Evolutionary conservation across 2,888 invertebrate genomes (phyloP), one percentile per base, ranked within the genome.

Genomic region (Eudasyphora cyanicolor): DNA sequence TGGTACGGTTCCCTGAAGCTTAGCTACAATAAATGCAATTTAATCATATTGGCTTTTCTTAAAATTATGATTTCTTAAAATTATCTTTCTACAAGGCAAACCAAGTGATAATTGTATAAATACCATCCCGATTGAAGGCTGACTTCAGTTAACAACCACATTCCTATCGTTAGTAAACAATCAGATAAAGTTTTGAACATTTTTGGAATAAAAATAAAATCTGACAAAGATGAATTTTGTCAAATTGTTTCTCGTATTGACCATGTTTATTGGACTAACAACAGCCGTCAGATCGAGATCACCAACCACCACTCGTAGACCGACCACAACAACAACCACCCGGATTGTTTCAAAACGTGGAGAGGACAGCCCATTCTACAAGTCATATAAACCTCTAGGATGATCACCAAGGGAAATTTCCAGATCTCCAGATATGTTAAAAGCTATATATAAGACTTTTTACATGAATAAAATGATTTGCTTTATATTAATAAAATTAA

Each of bases 311-410:
- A 57, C 57, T 14, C 57, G 10, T 1, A 10, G 57, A 27, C 21
- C 57, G 3, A 57, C 57, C 10, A 57, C 57, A 5, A 57, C 57
- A 1, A 49, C 49, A 3, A 57, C 57, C 2, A 14, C 2, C 4
- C 5, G 57, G 12, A 57, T 57, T 27, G 57, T 57, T 14, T 27
- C 57, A 21, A 57, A 57, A 27, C 57, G 57, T 27, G 57, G 24
- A 7, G 57, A 57, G 14, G 57, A 27, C n/a, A 57, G 57, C n/a
- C 57, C 57, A 24, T 57, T 57, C 57, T 57, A 57, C 7, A 57
- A 57, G 24, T 27, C n/a, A n/a, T n/a, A n/a, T 19, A 49, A n/a
- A n/a, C n/a, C 19, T 6, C 49, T 19, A 49, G 17, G n/a, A n/a
- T n/a, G n/a, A n/a, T n/a, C n/a, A n/a, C n/a, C n/a, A n/a, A n/a